These are phyloP conservation scores for Furnarius figulus DNA, from an alignment of 2,113 vertebrate species.

Conservation along the genomic window DNA sequence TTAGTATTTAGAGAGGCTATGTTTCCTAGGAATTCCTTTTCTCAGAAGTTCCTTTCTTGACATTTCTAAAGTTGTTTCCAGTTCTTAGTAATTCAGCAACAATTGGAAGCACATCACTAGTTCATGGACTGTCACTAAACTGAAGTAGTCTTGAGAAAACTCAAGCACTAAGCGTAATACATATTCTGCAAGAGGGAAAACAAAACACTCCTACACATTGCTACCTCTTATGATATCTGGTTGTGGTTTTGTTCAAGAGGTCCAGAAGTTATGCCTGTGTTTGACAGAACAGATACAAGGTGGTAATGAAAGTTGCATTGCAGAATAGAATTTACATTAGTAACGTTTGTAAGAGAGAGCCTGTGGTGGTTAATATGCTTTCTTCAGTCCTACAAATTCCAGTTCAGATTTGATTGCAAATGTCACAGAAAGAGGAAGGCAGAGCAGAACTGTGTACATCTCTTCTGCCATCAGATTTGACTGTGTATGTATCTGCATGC, in stretches of 20 bases:
- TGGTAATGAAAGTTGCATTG: not conserved
- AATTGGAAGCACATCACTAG: not conserved
- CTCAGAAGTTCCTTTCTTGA: not conserved
- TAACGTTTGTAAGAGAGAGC: not conserved
- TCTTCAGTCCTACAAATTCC: not conserved
- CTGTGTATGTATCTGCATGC: fast-evolving
- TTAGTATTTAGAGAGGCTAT: not conserved
- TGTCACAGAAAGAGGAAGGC: not conserved
- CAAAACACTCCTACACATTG: not conserved
- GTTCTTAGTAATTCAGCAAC: slow-evolving; percentile 1
- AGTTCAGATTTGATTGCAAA: not conserved
- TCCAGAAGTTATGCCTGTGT: not conserved
- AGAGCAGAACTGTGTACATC: not conserved
- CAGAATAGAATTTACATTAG: not conserved
- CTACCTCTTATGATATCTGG: not conserved
- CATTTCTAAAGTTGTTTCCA: not conserved
- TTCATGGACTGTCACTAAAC: not conserved
- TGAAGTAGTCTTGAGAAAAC: not conserved
- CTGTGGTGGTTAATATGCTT: not conserved
- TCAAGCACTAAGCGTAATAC: not conserved
- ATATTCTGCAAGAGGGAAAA: not conserved
- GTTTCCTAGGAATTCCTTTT: not conserved
- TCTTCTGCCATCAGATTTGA: not conserved
- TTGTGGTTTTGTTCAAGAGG: not conserved
- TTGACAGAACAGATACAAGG: not conserved